Evolutionary conservation across 1,140 invertebrate genomes (phyloP), one percentile per base, ranked within the genome.

Genomic region (Pogonomyrmex barbatus): DNA sequence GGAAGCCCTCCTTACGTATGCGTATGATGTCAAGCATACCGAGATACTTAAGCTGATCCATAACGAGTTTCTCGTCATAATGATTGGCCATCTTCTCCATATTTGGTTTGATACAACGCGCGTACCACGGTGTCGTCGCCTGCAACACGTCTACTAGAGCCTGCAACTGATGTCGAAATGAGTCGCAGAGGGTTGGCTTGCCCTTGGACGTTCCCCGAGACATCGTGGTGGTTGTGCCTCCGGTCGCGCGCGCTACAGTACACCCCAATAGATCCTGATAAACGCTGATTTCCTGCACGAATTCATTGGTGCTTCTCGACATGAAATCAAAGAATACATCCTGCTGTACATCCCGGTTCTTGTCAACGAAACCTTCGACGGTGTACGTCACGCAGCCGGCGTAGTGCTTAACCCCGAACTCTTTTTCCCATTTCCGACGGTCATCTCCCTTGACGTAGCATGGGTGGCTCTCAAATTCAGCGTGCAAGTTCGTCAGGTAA

Each of bases 11-110:
- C 91, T 98, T 97, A 54, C 98, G 96, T 79, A 99, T 99, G 76
- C 98, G 96, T 90, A 99, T 99, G 86, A 99, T 99, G 94, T 99
- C 98, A 92, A 99, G 95, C 98, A 99, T 99, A 65, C 99, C 98
- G 63, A 99, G 96, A 95, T 99, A 99, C 88, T 97, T 97, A 6
- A 99, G 95, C 95, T 99, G 99, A 91, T 98, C 98, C 56, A 98
- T 95, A 2, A 99, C 98, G 75, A 99, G 96, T 68, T 96, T 96
- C 56, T 97, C 97, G 93, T 98, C 97, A 93, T 98, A 99, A 87
- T 97, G 96, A 91, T 98, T 97, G 0, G 98, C 96, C n/a, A 96
- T 95, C 94, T 99, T 99, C 88, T 97, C 96, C 93, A 97, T 96
- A 92, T 99, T 99, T 1, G 99, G 98, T 93, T 99, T 99, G 87